These are phyloP conservation scores for Orycteropus afer DNA, from an alignment of 2,113 vertebrate species.

Conservation along the genomic window DNA sequence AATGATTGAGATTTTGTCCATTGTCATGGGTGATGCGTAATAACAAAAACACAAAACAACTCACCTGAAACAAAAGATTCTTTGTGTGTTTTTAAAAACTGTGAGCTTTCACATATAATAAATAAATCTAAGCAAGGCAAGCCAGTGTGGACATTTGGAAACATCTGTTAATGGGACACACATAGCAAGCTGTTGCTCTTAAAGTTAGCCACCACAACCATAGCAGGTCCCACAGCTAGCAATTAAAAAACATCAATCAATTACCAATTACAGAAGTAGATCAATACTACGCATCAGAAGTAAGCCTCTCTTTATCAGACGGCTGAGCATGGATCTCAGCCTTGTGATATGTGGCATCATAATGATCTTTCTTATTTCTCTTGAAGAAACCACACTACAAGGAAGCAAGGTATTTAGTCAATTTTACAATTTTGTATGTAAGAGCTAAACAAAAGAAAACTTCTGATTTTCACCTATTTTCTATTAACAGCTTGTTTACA, in stretches of 20 bases:
- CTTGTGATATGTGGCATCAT: slow-evolving; percentile 97
- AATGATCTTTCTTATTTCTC: slow-evolving; percentile 97
- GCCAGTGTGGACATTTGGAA: slow-evolving; percentile 82
- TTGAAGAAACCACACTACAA: slow-evolving; percentile 99
- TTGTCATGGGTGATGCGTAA: slow-evolving; percentile 23
- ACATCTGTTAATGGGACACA: slow-evolving; percentile 86
- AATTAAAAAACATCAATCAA: slow-evolving; percentile 85
- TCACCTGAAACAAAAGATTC: slow-evolving; percentile 57
- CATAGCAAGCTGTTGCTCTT: slow-evolving; percentile 84
- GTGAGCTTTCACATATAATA: slow-evolving; percentile 75
- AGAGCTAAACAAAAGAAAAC: slow-evolving; percentile 67
- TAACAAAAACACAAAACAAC: slow-evolving; percentile 42
- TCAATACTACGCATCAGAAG: slow-evolving; percentile 97
- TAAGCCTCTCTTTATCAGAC: slow-evolving; percentile 99
- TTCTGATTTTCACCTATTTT: slow-evolving; percentile 48
- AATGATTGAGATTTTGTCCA: slow-evolving; percentile 25
- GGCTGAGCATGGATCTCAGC: slow-evolving; percentile 99
- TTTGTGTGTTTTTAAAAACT: slow-evolving; percentile 32
- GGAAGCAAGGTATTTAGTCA: slow-evolving; percentile 92
- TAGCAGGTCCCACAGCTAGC: slow-evolving; percentile 87
- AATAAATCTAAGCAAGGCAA: slow-evolving; percentile 82
- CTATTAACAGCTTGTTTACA: slow-evolving; percentile 16
- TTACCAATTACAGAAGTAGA: slow-evolving; percentile 94
- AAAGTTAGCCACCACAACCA: slow-evolving; percentile 91
- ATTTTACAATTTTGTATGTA: slow-evolving; percentile 78